Base-by-base conservation (phyloP, 2,888 invertebrate species). In the Macrosoma leucophasiata region DNA sequence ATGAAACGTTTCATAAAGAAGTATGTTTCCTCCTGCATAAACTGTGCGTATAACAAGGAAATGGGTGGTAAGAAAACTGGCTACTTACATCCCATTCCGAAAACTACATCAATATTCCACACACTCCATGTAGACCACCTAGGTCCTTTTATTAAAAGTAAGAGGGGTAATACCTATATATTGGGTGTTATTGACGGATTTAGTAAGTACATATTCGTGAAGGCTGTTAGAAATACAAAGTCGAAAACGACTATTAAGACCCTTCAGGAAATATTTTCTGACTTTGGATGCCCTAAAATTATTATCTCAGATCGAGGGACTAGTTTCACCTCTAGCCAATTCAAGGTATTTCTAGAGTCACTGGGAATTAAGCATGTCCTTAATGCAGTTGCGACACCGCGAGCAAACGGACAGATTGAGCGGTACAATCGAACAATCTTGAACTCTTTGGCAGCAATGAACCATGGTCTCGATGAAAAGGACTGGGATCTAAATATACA, bases 71-170 rank as follows among this genome's bases (percentile, higher is more conserved):
- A 33, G 10, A 29, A 14, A 1, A 29, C 33, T 9, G 48, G 50
- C 1, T 12, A 30, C 4, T 15, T 55, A 8, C 47, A 53, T 18
- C 50, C 51, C 0, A 48, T 53, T 4, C 29, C 34, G 3, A 52
- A 50, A 14, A 13, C 41, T 4, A 26, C 36, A 7, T 27, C 23
- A 2, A 38, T 43, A 4, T 52, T 50, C 8, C 45, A 52, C 13
- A 62, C 48, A 21, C 36, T 31, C 2, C 59, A 48, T 12, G 39
- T 34, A 27, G 55, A 52, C 27, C 53, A 42, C 29, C 12, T 46
- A 4, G 52, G 46, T 0, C 49, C 50, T 1, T 47, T 48, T 21
- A 33, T 36, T 11, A 33, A 27, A 15, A 46, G 41, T 11, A 47
- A 39, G 11, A 31, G 15, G 4, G 39, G 42, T 3, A 46, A 50